Evolutionary conservation across 2,888 invertebrate species (phyloP), one percentile per base, ranked within the genome.

Genomic region (Parascotia fuliginaria): DNA sequence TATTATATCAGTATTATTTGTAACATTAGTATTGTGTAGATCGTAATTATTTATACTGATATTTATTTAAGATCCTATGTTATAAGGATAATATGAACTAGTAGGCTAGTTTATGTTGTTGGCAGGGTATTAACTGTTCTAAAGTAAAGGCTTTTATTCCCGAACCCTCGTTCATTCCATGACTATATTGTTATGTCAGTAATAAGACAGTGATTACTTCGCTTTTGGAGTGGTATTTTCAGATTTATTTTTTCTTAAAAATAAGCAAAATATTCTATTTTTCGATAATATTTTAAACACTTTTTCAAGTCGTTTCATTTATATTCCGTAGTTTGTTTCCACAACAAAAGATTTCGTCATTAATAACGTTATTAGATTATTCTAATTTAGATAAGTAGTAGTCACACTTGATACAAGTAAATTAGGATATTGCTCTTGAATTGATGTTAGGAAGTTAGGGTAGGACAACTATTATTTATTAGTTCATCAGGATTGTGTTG

Each of bases 201-300:
- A 9, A 3, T 1, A 14, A 3, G 7, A 33, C 32, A 32, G 32
- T 13, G 15, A 3, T 13, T 33, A 16, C 33, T 15, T 16, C 15
- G 16, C 5, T 15, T 9, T 16, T 33, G 33, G 4, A 32, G 32
- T 14, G 4, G 32, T 38, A 37, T 31, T 32, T 41, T 42, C n/a
- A 15, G 6, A 22, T 34, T 37, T 13, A 33, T 28, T 32, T 31
- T 33, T 27, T 12, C 40, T 41, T 28, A 7, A 14, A 16, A 46
- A 32, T 54, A 55, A 55, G 32, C 41, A 44, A 58, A 36, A 32
- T n/a, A n/a, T 14, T 22, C 24, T 68, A 68, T 68, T 69, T 46
- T 55, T 56, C 51, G 52, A 66, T 39, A 44, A 43, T n/a, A 33
- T 54, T 52, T 51, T 43, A 44, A 53, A 4, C 5, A 34, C 2